Conservation (phyloP, 2,888 invertebrate genomes). For the Altica lythri region DNA sequence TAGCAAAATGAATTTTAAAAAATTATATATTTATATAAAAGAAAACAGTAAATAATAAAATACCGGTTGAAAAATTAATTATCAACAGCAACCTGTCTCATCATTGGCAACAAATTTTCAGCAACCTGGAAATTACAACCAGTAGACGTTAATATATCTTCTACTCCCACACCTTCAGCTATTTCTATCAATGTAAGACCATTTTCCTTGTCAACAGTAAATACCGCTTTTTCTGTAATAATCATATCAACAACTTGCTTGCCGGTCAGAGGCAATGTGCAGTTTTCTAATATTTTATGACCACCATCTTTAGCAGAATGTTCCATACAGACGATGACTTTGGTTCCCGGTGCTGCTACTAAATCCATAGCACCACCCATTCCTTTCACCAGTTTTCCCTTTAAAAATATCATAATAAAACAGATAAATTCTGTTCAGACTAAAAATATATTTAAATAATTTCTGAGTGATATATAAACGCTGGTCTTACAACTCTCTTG, state of each 20-base stretch:
- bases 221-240: constrained; percentile 97
- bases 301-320: constrained; percentile 88
- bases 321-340: constrained; percentile 97
- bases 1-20: background rate
- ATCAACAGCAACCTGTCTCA: constrained; percentile 64
- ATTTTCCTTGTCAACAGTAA: constrained; percentile 81
- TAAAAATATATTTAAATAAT: too few relatives aligned
- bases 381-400: constrained; percentile 96
- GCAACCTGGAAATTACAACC: constrained; percentile 87
- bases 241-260: constrained; percentile 92
- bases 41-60: background rate
- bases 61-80: too few relatives aligned
- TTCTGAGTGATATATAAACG: too few relatives aligned
- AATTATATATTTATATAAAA: too few relatives aligned
- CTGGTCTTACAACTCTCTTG: too few relatives aligned
- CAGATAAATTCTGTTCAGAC: too few relatives aligned
- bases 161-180: constrained; percentile 83
- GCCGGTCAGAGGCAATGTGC: constrained; percentile 92
- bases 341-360: constrained; percentile 86
- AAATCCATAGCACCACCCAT: constrained; percentile 99
- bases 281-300: constrained; percentile 89
- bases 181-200: constrained; percentile 85
- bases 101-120: constrained; percentile 79
- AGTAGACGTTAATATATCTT: constrained; percentile 83
- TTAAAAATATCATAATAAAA: constrained; percentile 23